Evolutionary conservation across 2,113 vertebrate genomes (phyloP).

Genomic region (Polypterus senegalus): DNA sequence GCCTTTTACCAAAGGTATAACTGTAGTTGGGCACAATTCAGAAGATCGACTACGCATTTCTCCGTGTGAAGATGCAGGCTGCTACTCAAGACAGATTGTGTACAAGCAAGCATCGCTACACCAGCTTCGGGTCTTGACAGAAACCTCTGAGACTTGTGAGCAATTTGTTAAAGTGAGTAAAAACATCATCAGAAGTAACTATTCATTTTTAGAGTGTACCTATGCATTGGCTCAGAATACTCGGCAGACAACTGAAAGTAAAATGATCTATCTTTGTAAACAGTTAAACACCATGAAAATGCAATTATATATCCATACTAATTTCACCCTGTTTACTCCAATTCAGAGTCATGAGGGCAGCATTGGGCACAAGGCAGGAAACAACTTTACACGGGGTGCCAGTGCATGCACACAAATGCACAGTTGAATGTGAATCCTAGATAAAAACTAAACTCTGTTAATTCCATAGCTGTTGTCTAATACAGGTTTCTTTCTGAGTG

Average conservation of each 20-base stretch:
- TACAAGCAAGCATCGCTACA: conserved; percentile 19
- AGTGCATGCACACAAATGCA: too few species aligned
- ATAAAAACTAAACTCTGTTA: too few species aligned
- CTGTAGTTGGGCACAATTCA: conserved; percentile 19
- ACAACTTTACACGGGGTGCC: too few species aligned
- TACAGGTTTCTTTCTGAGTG: too few species aligned
- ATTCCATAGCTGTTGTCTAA: too few species aligned
- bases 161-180: conserved; percentile 13
- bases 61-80: conserved; percentile 21
- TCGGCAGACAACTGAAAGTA: neutral
- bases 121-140: conserved; percentile 14
- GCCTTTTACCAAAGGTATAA: conserved; percentile 14
- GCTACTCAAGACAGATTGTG: conserved; percentile 18
- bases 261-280: neutral
- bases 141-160: conserved; percentile 8
- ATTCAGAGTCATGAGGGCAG: too few species aligned
- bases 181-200: neutral
- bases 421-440: too few species aligned
- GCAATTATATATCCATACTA: too few species aligned
- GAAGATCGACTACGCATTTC: conserved; percentile 17
- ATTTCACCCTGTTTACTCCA: too few species aligned
- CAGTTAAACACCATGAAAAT: too few species aligned
- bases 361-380: too few species aligned
- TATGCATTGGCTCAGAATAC: neutral
- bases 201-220: neutral